These are phyloP conservation scores for Archips crataeganus DNA, from an alignment of 2,888 invertebrate species.

Conservation along the genomic window DNA sequence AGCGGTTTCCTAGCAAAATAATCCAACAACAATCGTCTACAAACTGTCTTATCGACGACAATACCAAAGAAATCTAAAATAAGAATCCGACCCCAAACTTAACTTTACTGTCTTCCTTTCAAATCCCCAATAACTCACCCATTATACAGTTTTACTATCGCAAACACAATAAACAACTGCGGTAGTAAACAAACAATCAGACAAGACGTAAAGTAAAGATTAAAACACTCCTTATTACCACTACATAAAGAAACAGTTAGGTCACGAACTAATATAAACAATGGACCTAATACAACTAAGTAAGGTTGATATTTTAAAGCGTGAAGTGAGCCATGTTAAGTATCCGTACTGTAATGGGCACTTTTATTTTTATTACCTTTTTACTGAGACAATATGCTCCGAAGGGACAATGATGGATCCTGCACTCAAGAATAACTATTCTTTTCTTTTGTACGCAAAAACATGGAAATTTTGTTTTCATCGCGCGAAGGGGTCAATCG, in stretches of 20 bases:
- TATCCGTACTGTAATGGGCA: conserved; percentile 34
- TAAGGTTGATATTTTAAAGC: conserved; percentile 6
- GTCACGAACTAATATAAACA: conserved; percentile 8
- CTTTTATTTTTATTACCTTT: conserved; percentile 42
- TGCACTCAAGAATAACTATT: conserved; percentile 29
- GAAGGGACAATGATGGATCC: conserved; percentile 40
- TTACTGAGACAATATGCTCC: conserved; percentile 39
- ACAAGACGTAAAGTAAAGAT: conserved; percentile 30
- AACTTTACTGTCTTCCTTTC: conserved; percentile 32
- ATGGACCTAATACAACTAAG: conserved; percentile 1
- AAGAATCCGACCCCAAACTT: conserved; percentile 20
- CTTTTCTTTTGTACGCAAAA: conserved; percentile 16
- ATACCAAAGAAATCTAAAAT: conserved; percentile 22
- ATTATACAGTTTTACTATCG: conserved; percentile 41
- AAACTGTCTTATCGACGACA: background rate
- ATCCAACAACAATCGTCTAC: too few species aligned
- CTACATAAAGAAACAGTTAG: conserved; percentile 31
- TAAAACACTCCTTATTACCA: conserved; percentile 34
- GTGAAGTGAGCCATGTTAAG: conserved; percentile 30
- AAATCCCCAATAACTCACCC: conserved; percentile 40
- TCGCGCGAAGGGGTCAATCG: background rate
- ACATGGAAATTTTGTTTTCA: conserved; percentile 2
- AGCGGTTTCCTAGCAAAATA: too few species aligned
- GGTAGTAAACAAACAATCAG: conserved; percentile 43
- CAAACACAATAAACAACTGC: conserved; percentile 42